Evolutionary conservation across 2,797 vertebrate genomes (phyloP).

Genomic region (Siniperca scherzeri): DNA sequence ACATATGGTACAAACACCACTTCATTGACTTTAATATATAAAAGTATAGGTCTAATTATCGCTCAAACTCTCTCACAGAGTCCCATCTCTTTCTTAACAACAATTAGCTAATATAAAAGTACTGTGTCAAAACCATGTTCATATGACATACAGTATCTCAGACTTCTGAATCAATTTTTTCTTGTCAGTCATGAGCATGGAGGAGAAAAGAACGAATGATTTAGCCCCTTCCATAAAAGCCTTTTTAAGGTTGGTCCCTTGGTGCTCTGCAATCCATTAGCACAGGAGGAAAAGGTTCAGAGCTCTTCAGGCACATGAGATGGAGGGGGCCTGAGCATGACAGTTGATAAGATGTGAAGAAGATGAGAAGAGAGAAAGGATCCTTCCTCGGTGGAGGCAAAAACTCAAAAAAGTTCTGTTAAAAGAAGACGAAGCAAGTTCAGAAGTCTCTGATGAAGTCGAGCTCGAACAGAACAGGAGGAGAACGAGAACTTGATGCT

Average conservation of each 20-base stretch:
- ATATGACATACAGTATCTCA: not conserved
- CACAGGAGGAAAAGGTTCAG: conserved; percentile 26
- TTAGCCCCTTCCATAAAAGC: conserved; percentile 54
- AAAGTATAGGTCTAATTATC: not conserved
- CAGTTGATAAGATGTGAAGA: conserved; percentile 42
- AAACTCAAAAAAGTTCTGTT: not conserved
- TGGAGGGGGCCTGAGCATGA: conserved; percentile 13
- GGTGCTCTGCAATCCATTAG: conserved; percentile 65
- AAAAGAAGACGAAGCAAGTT: conserved; percentile 20
- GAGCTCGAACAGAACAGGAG: conserved; percentile 6
- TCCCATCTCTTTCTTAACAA: not conserved
- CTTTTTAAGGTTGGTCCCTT: conserved; percentile 57
- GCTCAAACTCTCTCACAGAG: not conserved
- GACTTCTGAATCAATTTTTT: conserved; percentile 13
- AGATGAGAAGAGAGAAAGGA: conserved; percentile 24
- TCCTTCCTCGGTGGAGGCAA: conserved; percentile 4
- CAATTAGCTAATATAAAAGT: not conserved
- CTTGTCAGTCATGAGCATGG: conserved; percentile 11
- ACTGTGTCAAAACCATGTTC: not conserved
- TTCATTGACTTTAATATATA: not conserved
- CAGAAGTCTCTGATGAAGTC: conserved; percentile 3
- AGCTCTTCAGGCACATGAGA: conserved; percentile 38
- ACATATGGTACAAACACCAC: not conserved
- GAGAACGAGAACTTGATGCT: conserved; percentile 26
- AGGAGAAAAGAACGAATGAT: conserved; percentile 12